Evolutionary conservation across 2,888 invertebrate species (phyloP).

Genomic region (Eupithecia centaureata): DNA sequence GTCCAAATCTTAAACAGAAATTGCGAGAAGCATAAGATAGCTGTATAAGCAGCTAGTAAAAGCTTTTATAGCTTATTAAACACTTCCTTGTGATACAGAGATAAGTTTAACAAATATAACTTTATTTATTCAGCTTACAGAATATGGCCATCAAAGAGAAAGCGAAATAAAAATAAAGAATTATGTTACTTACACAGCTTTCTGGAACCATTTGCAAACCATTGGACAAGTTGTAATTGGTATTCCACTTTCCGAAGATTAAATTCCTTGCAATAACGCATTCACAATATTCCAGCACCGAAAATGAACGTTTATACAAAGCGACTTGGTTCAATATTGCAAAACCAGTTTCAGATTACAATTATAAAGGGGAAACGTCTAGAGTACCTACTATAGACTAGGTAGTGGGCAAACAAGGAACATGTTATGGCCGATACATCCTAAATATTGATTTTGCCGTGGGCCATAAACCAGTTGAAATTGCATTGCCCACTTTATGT

Average conservation of each 20-base stretch:
- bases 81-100: neutral
- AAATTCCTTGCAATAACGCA: slow-evolving; percentile 10
- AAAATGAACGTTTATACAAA: neutral
- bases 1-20: neutral
- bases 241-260: slow-evolving; percentile 4
- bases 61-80: neutral
- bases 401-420: slow-evolving; percentile 22
- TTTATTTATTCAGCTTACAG: neutral
- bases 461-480: slow-evolving; percentile 35
- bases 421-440: slow-evolving; percentile 29
- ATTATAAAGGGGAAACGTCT: slow-evolving; percentile 13
- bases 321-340: neutral
- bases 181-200: slow-evolving; percentile 8
- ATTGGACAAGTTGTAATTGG: slow-evolving; percentile 15
- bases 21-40: neutral
- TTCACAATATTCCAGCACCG: neutral
- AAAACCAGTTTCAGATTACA: neutral
- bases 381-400: neutral
- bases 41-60: neutral
- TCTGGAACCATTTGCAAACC: slow-evolving; percentile 6
- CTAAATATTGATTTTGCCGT: slow-evolving; percentile 34
- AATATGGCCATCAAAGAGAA: slow-evolving; percentile 10
- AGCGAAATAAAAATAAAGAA: slow-evolving; percentile 17
- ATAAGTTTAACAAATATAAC: neutral
- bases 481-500: slow-evolving; percentile 29